These are phyloP conservation scores for Diarsia dahlii DNA, from an alignment of 2,888 invertebrate species.

Conservation along the genomic window DNA sequence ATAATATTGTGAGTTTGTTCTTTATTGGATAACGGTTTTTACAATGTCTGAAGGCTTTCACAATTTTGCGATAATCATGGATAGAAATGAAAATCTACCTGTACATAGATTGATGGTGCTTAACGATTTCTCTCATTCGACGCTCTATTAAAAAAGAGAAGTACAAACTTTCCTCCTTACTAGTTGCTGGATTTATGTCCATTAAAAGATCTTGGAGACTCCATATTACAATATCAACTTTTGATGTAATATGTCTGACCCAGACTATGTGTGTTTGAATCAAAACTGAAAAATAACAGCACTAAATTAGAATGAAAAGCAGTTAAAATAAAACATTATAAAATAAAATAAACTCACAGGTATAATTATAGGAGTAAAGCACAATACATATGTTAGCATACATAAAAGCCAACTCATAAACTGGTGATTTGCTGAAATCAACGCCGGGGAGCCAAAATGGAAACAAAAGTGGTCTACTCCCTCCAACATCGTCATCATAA, in stretches of 20 bases:
- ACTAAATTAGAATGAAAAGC: neutral
- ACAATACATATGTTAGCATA: conserved; percentile 68
- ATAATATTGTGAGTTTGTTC: too few relatives aligned
- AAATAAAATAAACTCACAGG: conserved; percentile 75
- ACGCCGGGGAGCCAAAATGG: conserved; percentile 75
- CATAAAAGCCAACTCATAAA: conserved; percentile 75
- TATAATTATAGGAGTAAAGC: conserved; percentile 71
- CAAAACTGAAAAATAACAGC: conserved; percentile 72
- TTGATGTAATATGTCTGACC: conserved; percentile 79
- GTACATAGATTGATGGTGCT: conserved; percentile 77
- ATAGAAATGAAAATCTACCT: conserved; percentile 61
- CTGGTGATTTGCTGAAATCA: conserved; percentile 73
- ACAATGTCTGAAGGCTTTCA: neutral
- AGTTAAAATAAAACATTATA: neutral
- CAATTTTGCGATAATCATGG: neutral
- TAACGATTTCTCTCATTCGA: conserved; percentile 75
- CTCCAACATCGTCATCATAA: conserved; percentile 64
- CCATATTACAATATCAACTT: conserved; percentile 80
- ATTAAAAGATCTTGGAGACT: conserved; percentile 77
- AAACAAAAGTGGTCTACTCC: conserved; percentile 73
- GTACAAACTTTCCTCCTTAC: conserved; percentile 59
- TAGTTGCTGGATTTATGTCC: conserved; percentile 70
- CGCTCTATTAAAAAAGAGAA: conserved; percentile 67
- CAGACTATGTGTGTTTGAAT: conserved; percentile 81
- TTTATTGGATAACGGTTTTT: neutral